Base-by-base conservation (phyloP, 2,888 invertebrate species). In the Drosophila quinaria region DNA sequence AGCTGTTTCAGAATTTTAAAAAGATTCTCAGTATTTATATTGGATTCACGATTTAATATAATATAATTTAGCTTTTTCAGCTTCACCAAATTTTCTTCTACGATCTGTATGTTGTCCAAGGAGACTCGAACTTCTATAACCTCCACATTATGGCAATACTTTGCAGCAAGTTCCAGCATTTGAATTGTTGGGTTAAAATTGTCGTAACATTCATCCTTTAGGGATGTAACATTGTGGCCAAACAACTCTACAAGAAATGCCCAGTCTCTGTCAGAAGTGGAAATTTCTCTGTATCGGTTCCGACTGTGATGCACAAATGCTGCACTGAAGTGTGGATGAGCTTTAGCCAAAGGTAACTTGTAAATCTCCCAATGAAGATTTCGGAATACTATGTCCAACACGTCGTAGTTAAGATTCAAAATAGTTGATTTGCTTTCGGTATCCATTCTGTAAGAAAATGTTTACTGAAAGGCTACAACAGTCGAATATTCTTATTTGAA, bases 141-240 rank as follows among this genome's bases (percentile, higher is more conserved):
- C 31, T 47, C 47, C 47, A 47, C 4, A 47, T 47, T 31, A 10
- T 15, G 29, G 15, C 47, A 47, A 8, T 10, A 47, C 31, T 47
- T 31, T 15, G 10, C 47, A 10, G 47, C 47, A 31, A 47, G 47
- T 47, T 31, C 31, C 47, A 47, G 31, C 47, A 47, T 47, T 10
- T 47, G 47, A 47, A 15, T 47, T 15, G 47, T 47, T 31, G 10
- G 15, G 31, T 15, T 31, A 47, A 47, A 29, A 10, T 3, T 10
- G 0, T 47, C 9, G 17, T 47, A 47, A 6, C 11, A 17, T 13
- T 29, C 10, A 47, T 47, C 47, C 31, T 3, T 47, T 5, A 47
- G 15, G 4, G 47, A 10, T 47, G 4, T 2, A 15, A 47, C 31
- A 15, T 31, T 15, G 11, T 15, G 1, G 17, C 47, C 47, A 10